Evolutionary conservation across 2,888 invertebrate species (phyloP), one percentile per base, ranked within the genome.

Genomic region (Lumbricus terrestris): DNA sequence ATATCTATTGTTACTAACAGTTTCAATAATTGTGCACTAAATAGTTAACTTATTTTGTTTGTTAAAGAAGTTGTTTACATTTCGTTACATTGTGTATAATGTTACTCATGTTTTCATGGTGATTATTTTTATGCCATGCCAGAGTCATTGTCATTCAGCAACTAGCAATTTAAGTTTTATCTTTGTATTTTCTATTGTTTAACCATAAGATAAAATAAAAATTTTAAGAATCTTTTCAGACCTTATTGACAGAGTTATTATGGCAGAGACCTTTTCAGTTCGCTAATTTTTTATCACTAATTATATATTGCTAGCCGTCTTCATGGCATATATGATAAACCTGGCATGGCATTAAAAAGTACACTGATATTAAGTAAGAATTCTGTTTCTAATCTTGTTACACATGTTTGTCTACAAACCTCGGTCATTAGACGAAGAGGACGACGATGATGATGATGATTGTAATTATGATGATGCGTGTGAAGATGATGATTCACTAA

Each of bases 381-480:
- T 47, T 47, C 8, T 69, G 69, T 69, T 69, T 69, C 69, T 69
- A 69, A 69, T 11, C 69, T 69, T 69, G 69, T 69, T n/a, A n/a
- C 69, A 69, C n/a, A n/a, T 69, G 47, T 69, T 69, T 69, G 69
- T 69, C n/a, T n/a, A 69, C 29, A 15, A 37, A 34, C 35, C 35
- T 85, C 35, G 34, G 18, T 85, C 85, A 85, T 16, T 37, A 35
- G 85, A 15, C 20, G 85, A 85, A 3, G 85, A 85, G 29, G 34
- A 85, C 23, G 85, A 85, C 16, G 85, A 85, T 37, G 85, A 37
- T 85, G 85, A 85, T 35, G 85, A 85, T 37, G 85, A 37, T 85
- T 34, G 85, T 85, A 37, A 85, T 85, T 85, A 85, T 85, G 85
- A 85, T 85, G 85, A 85, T 85, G 85, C 18, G 29, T 34, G 37